Base-by-base conservation (phyloP, 2,797 vertebrate species). In the Spizella passerina region DNA sequence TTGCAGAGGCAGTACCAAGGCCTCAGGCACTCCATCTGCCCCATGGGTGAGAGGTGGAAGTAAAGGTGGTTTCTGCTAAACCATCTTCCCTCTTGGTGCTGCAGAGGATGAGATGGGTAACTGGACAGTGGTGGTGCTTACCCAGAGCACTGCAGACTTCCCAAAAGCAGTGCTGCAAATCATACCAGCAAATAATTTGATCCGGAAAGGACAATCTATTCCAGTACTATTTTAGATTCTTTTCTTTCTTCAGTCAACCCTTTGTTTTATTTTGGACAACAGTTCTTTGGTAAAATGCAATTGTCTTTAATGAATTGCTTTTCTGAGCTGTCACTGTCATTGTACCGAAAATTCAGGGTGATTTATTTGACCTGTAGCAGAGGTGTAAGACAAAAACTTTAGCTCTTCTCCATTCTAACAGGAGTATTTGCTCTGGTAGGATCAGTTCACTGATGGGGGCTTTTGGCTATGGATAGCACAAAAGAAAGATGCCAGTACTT, bases 41-140 rank as follows among this genome's bases (percentile, higher is more conserved):
- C 44, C 38, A 19, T 3, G 34, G 38, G n/a, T 56, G 70, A 41
- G n/a, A 68, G 36, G 13, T 43, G 22, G 36, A 77, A 21, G 26
- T 26, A 52, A 76, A 55, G 18, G 20, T 22, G 38, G 15, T 30
- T 53, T 17, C 19, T 53, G 30, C 16, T 36, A 59, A 84, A 49
- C 6, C 0, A 0, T 14, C 39, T 72, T 80, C 12, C 5, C 41
- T 23, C 4, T 52, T 0, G 0, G 14, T 39, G 36, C 59, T 88
- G 59, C 50, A 72, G 47, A 63, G 23, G 38, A 77, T 47, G 43
- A 63, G 23, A 52, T 14, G 17, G 7, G 27, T 57, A 65, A 75
- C 50, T 3, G 5, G 17, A 15, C 46, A 46, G 50, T 0, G 0
- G 14, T 22, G 20, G 13, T 73, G n/a, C 34, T 73, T 10, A 63